Conservation (phyloP, 2,113 vertebrate genomes). For the Atlantisia rogersi region DNA sequence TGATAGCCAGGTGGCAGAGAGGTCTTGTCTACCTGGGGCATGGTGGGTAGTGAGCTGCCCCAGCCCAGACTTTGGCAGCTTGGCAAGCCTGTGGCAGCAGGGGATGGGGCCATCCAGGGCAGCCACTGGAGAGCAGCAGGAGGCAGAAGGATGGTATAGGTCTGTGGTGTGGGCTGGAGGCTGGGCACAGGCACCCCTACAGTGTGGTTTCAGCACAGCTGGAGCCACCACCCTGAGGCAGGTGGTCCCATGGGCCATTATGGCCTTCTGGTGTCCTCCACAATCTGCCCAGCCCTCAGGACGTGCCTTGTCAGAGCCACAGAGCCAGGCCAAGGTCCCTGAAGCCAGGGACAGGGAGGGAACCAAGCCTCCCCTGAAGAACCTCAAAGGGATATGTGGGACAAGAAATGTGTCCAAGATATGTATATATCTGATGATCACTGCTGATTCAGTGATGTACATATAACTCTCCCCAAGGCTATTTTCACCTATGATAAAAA, state of each 20-base stretch:
- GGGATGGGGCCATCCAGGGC: neutral
- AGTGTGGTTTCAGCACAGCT: accelerated
- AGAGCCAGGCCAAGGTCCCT: neutral
- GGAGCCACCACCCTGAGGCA: neutral
- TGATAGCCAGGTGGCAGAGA: neutral
- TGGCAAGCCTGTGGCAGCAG: neutral
- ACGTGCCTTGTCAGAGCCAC: neutral
- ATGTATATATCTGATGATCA: neutral
- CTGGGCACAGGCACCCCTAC: neutral
- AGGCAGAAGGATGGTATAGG: accelerated
- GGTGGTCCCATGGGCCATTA: too few relatives aligned
- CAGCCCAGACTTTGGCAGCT: neutral
- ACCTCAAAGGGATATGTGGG: accelerated
- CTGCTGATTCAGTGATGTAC: neutral
- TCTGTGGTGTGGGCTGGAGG: neutral
- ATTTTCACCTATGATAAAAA: neutral
- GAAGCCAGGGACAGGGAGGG: neutral
- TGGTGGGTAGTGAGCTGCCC: neutral
- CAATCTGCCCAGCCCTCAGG: neutral
- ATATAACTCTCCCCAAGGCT: neutral
- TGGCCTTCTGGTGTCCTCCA: neutral
- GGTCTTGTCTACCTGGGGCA: neutral
- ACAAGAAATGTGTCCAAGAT: neutral
- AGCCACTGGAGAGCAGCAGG: neutral
- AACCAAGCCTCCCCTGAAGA: neutral